Conservation (phyloP, 2,113 vertebrate genomes). For the human region DNA sequence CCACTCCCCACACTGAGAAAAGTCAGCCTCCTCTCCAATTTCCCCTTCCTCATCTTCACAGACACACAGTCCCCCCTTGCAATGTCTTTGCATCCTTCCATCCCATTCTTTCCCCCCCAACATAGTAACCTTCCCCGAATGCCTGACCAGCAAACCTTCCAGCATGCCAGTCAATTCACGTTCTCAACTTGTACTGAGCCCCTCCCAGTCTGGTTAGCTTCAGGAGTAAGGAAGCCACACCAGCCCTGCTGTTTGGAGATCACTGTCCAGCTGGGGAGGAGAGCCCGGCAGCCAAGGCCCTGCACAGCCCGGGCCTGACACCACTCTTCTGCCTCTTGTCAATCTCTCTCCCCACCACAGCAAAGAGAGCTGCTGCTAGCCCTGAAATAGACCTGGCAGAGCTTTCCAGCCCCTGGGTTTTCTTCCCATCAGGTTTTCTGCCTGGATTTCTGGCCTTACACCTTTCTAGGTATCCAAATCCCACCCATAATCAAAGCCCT, state of each 20-base stretch:
- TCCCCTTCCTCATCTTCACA: neutral
- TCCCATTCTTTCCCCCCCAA: neutral
- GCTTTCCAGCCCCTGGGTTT: neutral
- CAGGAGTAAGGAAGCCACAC: neutral
- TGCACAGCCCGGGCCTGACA: neutral
- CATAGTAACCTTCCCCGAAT: neutral
- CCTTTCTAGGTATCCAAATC: neutral
- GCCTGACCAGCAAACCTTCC: neutral
- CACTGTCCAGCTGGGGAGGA: neutral
- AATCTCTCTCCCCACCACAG: neutral
- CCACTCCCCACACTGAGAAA: neutral
- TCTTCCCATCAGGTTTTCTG: no score
- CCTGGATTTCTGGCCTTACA: neutral
- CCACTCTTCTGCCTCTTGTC: neutral
- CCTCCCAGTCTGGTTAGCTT: neutral
- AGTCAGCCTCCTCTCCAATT: rapidly evolving
- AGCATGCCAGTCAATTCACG: neutral
- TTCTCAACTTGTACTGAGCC: neutral
- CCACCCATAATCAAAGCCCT: neutral
- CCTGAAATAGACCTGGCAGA: neutral
- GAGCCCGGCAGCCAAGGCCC: neutral
- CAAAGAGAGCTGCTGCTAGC: neutral
- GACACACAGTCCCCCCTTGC: neutral
- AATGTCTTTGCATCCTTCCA: neutral
- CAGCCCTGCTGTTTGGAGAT: no score